phyloP scores from a whole-genome alignment of 2,113 vertebrate genomes.

The Halcyon malimbica region DNA sequence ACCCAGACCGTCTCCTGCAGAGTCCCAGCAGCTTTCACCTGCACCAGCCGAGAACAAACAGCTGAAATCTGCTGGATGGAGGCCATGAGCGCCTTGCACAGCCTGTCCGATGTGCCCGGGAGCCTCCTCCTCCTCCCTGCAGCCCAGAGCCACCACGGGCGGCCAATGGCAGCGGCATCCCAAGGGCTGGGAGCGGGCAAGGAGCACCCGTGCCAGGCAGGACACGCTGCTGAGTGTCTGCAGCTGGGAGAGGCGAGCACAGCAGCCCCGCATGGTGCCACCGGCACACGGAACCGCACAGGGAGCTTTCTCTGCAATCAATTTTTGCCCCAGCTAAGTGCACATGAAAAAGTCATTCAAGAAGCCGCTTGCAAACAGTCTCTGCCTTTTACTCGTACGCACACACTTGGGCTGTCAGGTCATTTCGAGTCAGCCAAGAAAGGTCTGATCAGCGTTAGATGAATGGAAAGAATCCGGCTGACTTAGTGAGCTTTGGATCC shows the following conservation, averaged over 20 bases:
- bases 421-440: not conserved
- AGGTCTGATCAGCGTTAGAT: conserved; percentile 1
- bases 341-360: conserved; percentile 34
- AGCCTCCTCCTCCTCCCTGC: not conserved
- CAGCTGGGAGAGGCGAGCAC: not conserved
- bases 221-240: rapidly evolving
- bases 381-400: not conserved
- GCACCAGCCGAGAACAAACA: not conserved
- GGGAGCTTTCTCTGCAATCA: not conserved
- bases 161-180: not conserved
- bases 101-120: not conserved
- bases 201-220: not conserved
- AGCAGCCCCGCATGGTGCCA: rapidly evolving
- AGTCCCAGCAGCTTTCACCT: not conserved
- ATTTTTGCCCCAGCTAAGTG: not conserved
- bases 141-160: not conserved
- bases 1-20: not conserved
- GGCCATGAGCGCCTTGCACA: not conserved
- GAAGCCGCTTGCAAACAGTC: conserved; percentile 22
- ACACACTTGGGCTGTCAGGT: not conserved
- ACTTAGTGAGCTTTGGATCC: conserved; percentile 45
- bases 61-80: not conserved
- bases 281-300: rapidly evolving
- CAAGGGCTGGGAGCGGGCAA: not conserved
- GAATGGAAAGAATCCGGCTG: conserved; percentile 58